phyloP scores from a whole-genome alignment of 1,140 invertebrate species.

The Melitaea cinxia region DNA sequence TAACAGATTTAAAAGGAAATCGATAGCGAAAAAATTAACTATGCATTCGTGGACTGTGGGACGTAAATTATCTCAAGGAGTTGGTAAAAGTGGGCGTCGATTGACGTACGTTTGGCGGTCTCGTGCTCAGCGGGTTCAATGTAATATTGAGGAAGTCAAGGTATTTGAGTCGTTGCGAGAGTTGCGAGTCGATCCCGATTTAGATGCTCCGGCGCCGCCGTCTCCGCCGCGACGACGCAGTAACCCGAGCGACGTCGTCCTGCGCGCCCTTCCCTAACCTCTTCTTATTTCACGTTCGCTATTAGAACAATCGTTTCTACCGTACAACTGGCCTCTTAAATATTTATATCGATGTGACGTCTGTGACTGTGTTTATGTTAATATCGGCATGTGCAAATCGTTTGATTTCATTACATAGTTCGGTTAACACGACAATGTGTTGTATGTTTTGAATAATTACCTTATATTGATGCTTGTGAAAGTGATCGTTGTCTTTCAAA shows the following conservation, averaged over 20 bases:
- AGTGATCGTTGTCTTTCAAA: constrained; percentile 11
- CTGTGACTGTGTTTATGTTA: constrained; percentile 37
- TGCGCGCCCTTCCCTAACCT: constrained; percentile 63
- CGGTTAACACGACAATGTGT: constrained; percentile 11
- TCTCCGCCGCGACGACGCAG: constrained; percentile 73
- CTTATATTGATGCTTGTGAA: constrained; percentile 13
- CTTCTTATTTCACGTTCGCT: constrained; percentile 41
- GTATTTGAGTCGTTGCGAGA: constrained; percentile 80
- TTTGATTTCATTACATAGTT: constrained; percentile 20
- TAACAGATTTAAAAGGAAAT: not conserved
- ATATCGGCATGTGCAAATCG: constrained; percentile 19
- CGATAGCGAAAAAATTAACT: not conserved
- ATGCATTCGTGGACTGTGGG: constrained; percentile 11
- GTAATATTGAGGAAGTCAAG: constrained; percentile 82
- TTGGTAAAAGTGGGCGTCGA: constrained; percentile 65
- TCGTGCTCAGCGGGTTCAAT: constrained; percentile 76
- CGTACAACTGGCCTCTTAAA: constrained; percentile 48
- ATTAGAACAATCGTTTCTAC: constrained; percentile 50
- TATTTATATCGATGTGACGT: constrained; percentile 37
- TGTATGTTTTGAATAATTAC: constrained; percentile 21
- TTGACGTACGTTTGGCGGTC: constrained; percentile 76
- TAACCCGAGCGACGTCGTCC: constrained; percentile 72
- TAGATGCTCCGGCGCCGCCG: constrained; percentile 77
- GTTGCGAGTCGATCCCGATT: constrained; percentile 77
- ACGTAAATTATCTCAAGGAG: constrained; percentile 51